Percentiles rank a stretch among this genome's conserved stretches.
Evolutionary conservation across 1,140 invertebrate genomes (phyloP).

Genomic region (Papilio polyxenes): DNA sequence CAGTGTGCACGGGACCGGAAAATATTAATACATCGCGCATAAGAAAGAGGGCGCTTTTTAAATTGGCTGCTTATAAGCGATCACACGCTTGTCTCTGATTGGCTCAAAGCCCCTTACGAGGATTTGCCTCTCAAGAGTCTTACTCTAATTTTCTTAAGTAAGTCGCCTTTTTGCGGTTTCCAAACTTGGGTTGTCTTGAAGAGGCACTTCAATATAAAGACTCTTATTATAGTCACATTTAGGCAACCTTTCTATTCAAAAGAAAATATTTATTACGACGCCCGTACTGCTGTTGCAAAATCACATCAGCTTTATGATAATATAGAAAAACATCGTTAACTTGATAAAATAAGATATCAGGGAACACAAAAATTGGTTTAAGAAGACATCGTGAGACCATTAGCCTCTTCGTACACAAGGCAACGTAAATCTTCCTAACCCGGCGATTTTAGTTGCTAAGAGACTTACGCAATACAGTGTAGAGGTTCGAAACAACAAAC

Average conservation of each 20-base stretch:
- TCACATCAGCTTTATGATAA: too few relatives aligned
- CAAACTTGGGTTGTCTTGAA: not conserved
- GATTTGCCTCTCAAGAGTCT: slow-evolving; percentile 40
- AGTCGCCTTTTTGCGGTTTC: slow-evolving; percentile 36
- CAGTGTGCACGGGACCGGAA: slow-evolving; percentile 67
- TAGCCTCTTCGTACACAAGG: too few relatives aligned
- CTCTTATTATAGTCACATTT: slow-evolving; percentile 13
- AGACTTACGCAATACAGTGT: too few relatives aligned
- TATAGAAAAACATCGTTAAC: too few relatives aligned
- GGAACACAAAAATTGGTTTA: too few relatives aligned
- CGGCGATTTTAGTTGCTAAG: too few relatives aligned
- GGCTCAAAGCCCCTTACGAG: slow-evolving; percentile 40
- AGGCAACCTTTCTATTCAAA: slow-evolving; percentile 7
- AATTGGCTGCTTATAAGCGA: slow-evolving; percentile 63
- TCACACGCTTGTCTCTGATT: slow-evolving; percentile 47
- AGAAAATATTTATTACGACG: not conserved
- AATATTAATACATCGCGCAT: slow-evolving; percentile 70
- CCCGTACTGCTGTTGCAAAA: not conserved
- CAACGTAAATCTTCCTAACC: too few relatives aligned
- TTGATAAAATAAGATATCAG: too few relatives aligned
- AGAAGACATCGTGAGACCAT: too few relatives aligned
- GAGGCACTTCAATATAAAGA: slow-evolving; percentile 24
- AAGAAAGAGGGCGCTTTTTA: slow-evolving; percentile 59
- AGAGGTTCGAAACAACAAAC: too few relatives aligned
- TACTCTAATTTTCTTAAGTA: slow-evolving; percentile 42